Evolutionary conservation across 1,140 invertebrate genomes (phyloP), one percentile per base, ranked within the genome.

Genomic region (Cyphomyrmex costatus): DNA sequence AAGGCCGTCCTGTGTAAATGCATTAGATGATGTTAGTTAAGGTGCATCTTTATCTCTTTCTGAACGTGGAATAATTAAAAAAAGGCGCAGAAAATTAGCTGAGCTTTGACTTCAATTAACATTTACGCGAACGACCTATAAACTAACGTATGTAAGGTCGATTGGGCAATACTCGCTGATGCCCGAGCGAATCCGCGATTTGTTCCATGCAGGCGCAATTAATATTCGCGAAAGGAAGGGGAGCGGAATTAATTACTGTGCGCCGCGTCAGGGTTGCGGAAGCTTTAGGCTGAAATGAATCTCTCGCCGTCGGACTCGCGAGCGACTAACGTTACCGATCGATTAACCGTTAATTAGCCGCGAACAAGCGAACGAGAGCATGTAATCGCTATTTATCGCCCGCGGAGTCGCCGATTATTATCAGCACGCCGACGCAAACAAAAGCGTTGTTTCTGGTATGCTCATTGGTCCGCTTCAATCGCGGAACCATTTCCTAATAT

Each of bases 321-420:
- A 42, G 16, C 63, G 27, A 21, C 16, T 46, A 46, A 46, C 56
- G 24, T 42, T 14, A 24, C 14, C 77, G 42, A 58, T 24, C 36
- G 66, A 82, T 82, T 82, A 82, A 46, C 79, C 33, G 66, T 82
- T 82, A 82, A 82, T 71, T 82, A 82, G 24, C 24, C 51, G 53
- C 33, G 33, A 16, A 21, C 14, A 24, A n/a, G 24, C 60, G 24
- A 58, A 36, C 33, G 51, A 42, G 33, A 73, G 79, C 42, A 19
- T 33, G 5, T 65, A 36, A 65, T 79, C 61, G 76, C 14, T 19
- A 36, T 33, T 66, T 66, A 51, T 66, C 8, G 76, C 27, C 36
- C 76, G 60, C 6, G 19, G 19, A 66, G 21, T n/a, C 65, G 63
- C n/a, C 27, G 30, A 70, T 80, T 70, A 56, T 80, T 58, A 58